Evolutionary conservation across 2,113 vertebrate genomes (phyloP).

Genomic region (Eidolon helvum): DNA sequence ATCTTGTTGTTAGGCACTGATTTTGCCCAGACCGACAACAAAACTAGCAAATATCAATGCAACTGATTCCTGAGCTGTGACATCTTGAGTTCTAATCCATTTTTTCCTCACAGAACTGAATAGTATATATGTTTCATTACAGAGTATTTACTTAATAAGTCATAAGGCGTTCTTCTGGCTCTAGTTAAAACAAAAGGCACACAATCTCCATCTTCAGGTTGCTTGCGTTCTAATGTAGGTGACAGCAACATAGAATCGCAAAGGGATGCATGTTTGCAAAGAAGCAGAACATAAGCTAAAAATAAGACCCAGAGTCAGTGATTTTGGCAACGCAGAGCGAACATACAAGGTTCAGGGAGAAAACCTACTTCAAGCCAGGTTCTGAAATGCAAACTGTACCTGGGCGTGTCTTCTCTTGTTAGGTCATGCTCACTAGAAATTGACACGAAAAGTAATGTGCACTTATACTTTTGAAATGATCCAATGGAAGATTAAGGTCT

Average conservation of each 20-base stretch:
- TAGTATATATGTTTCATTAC: not conserved
- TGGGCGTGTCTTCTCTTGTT: not conserved
- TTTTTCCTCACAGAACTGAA: not conserved
- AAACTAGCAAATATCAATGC: not conserved
- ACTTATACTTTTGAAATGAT: not conserved
- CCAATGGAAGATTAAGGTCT: not conserved
- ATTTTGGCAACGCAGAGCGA: not conserved
- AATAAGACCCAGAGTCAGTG: not conserved
- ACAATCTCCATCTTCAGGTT: not conserved
- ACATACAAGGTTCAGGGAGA: not conserved
- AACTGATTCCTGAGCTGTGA: not conserved
- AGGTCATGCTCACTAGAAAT: not conserved
- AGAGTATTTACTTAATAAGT: not conserved
- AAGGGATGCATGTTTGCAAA: not conserved
- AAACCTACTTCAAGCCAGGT: not conserved
- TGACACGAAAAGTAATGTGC: not conserved
- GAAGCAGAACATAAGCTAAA: constrained; percentile 11
- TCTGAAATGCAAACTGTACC: not conserved
- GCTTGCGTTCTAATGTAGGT: not conserved
- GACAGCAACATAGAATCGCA: not conserved
- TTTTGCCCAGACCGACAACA: not conserved
- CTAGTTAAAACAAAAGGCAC: not conserved
- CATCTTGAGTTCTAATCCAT: not conserved
- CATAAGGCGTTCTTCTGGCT: not conserved
- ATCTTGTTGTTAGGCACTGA: not conserved